Base-by-base conservation (phyloP, 2,888 invertebrate species). In the Folsomia candida region DNA sequence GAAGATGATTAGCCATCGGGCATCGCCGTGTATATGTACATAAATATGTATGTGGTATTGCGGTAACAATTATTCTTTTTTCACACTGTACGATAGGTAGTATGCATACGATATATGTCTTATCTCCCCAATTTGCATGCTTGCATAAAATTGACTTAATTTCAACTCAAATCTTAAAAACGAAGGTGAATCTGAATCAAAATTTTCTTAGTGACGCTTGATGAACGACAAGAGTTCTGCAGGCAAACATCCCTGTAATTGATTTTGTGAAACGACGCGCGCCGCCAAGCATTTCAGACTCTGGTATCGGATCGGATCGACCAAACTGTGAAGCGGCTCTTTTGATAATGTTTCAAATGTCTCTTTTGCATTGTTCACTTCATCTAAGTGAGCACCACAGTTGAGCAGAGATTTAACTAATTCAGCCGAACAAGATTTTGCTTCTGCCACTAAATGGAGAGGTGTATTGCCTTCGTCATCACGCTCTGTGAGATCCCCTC, bases 401-500 rank as follows among this genome's bases (percentile, higher is more conserved):
- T 89, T 85, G 0, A 97, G 86, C 4, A 97, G 85, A 9, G 88
- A 87, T 78, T 87, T 86, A 0, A 92, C 89, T 57, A 94, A 87
- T 58, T 87, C 88, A 1, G 88, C 85, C 0, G 90, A 89, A 80
- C 90, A 90, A 51, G 76, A 75, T 77, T 85, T 83, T 70, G 90
- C 88, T 83, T 90, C 88, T 58, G 81, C 81, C 74, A 92, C 92
- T 0, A 91, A 90, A 72, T 94, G 86, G 83, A 96, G 96, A 14
- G 95, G 91, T 24, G 94, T 94, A 84, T 94, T 94, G 24, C 92
- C 93, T 69, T 89, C 89, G 67, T 89, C 88, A 83, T 97, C 96
- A 1, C 87, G 84, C 0, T 90, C 89, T 83, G 90, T 90, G 0
- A 91, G 89, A 83, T 90, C 87, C 0, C 94, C 93, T 14, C 95